Evolutionary conservation across 1,140 invertebrate species (phyloP).

Genomic region (Tetragnatha versicolor): DNA sequence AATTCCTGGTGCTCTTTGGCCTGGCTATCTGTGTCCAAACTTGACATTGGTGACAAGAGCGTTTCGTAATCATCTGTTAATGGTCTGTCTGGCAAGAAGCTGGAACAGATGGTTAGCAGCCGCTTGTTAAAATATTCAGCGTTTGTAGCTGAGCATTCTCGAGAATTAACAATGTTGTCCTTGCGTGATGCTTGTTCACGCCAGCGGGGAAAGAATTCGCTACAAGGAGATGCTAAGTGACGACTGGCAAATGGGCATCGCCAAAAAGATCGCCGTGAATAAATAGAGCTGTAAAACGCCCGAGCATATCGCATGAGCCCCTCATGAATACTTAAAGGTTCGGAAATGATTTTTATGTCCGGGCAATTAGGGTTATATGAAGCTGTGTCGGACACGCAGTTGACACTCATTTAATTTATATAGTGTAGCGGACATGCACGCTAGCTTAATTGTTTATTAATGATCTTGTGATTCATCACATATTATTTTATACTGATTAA

Average conservation of each 20-base stretch:
- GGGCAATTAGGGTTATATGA: too few relatives aligned
- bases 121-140: not conserved
- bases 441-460: too few relatives aligned
- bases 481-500: too few relatives aligned
- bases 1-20: slow-evolving; percentile 8
- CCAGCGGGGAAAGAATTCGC: not conserved
- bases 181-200: slow-evolving; percentile 4
- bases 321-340: too few relatives aligned
- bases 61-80: slow-evolving; percentile 16
- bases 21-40: slow-evolving; percentile 17
- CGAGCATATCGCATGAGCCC: too few relatives aligned
- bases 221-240: not conserved
- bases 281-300: too few relatives aligned
- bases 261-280: not conserved
- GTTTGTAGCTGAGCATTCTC: not conserved
- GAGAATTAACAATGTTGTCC: not conserved
- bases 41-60: slow-evolving; percentile 12
- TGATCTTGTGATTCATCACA: too few relatives aligned
- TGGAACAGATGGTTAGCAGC: not conserved
- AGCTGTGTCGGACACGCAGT: too few relatives aligned
- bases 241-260: not conserved
- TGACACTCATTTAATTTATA: too few relatives aligned
- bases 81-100: slow-evolving; percentile 3
- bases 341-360: too few relatives aligned
- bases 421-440: too few relatives aligned